These are phyloP conservation scores for Stomorhina lunata DNA, from an alignment of 2,888 invertebrate species.

Conservation along the genomic window DNA sequence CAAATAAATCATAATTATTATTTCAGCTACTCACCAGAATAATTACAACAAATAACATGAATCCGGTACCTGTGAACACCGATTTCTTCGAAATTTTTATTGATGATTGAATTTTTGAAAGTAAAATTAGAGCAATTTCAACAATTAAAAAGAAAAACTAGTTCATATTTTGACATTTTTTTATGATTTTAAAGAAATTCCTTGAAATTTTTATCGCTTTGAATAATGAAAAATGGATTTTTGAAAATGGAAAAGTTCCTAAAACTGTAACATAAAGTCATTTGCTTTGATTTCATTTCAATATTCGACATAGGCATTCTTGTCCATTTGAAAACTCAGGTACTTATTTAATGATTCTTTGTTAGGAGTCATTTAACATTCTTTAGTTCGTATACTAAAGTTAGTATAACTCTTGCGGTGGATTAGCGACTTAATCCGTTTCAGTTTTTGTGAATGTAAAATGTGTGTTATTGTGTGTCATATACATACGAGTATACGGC, in stretches of 20 bases:
- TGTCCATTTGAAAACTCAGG: background rate
- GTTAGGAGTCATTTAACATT: background rate
- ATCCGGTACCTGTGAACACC: constrained; percentile 1
- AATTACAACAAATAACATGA: background rate
- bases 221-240: background rate
- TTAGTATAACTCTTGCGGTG: constrained; percentile 56
- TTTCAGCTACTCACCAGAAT: background rate
- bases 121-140: constrained; percentile 10
- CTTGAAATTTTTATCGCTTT: background rate
- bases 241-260: background rate
- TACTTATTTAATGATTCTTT: constrained; percentile 12
- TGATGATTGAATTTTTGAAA: background rate
- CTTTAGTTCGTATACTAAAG: constrained; percentile 46
- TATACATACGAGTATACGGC: background rate
- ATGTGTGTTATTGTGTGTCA: background rate
- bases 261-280: constrained; percentile 38
- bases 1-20: constrained; percentile 3
- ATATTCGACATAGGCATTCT: background rate
- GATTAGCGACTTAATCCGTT: constrained; percentile 47
- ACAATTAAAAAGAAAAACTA: constrained; percentile 23
- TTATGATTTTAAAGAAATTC: constrained; percentile 40
- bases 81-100: constrained; percentile 33
- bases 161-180: constrained; percentile 37
- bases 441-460: background rate
- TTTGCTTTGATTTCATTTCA: background rate